Evolutionary conservation across 2,113 vertebrate species (phyloP), one percentile per base, ranked within the genome.

Genomic region (Notarius quadriscutis): DNA sequence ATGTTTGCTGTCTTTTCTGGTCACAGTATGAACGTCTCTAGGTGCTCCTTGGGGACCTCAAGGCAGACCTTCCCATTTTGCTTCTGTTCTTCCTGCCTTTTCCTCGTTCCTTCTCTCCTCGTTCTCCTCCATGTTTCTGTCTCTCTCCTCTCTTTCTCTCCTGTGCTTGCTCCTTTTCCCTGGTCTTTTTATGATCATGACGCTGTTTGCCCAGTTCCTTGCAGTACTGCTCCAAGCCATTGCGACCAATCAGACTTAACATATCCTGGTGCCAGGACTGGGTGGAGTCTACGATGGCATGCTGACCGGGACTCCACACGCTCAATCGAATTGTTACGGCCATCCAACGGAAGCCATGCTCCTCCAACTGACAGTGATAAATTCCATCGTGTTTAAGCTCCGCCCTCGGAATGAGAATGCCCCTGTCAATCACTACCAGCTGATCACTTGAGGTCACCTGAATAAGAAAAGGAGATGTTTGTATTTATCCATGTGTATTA

Each of bases 351-450:
- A 96, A 96, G 69, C 95, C 94, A 5, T 96, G 95, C 91, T 96
- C 96, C 91, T 96, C 96, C 82, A 96, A 93, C 91, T 96, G 94
- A 90, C 96, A 96, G 92, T 96, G 95, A 91, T 96, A 96, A 81
- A 95, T 88, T 0, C 96, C 96, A 0, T 91, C 91, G 9, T 96
- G 95, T 62, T 91, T 93, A n/a, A 92, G 91, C 91, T 95, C 93
- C 0, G 94, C 95, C 27, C 86, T 92, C 14, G 94, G 95, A 85
- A 96, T 96, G 80, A 96, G 91, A 67, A 96, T 87, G 0, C 96
- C 96, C 7, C 94, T 93, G 88, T 96, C 95, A 0, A 95, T 95
- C 77, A 96, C 93, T 58, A 96, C 91, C 87, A 96, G 84, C 91
- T 95, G 94, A 86, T 96, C 95, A 18, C 93, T 93, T 74, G 95